A percentile compares a stretch with the other conserved stretches of the same genome.
Evolutionary conservation across 2,113 vertebrate species (phyloP).

Genomic region (Malurus melanocephalus): DNA sequence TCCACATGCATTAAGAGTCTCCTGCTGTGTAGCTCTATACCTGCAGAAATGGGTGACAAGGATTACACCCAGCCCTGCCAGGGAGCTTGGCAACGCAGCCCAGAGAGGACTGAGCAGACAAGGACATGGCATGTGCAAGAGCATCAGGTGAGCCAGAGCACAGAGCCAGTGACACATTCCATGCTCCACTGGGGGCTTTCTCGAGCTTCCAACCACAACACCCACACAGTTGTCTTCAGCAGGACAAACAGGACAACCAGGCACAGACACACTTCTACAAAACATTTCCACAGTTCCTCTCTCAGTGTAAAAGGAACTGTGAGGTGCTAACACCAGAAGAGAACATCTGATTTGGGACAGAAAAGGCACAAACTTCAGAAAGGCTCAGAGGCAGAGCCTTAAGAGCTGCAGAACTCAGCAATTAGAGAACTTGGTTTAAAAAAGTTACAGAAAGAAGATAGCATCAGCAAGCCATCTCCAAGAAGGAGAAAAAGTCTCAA

Average conservation of each 20-base stretch:
- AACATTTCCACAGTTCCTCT: not conserved
- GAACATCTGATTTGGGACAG: not conserved
- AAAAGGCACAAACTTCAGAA: not conserved
- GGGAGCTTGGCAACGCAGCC: not conserved
- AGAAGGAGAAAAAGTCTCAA: not conserved
- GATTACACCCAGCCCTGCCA: not conserved
- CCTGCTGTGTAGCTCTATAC: not conserved
- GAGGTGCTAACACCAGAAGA: not conserved
- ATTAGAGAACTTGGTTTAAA: not conserved
- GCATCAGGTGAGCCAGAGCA: not conserved
- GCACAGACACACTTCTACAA: not conserved
- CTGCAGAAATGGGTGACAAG: not conserved
- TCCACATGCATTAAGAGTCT: not conserved
- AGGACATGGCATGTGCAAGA: not conserved
- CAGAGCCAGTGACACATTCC: accelerated
- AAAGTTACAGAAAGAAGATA: not conserved
- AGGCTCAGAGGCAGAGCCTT: not conserved
- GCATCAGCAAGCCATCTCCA: not conserved
- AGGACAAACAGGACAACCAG: not conserved
- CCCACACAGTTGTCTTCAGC: not conserved
- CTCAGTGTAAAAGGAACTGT: not conserved
- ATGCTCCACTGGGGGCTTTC: not conserved
- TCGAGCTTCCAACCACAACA: not conserved
- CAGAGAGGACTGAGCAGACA: not conserved
- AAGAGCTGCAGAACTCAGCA: not conserved